A percentile compares a stretch with the other conserved stretches of the same genome.
Evolutionary conservation across 2,888 invertebrate species (phyloP).

Genomic region (Globia sparganii): DNA sequence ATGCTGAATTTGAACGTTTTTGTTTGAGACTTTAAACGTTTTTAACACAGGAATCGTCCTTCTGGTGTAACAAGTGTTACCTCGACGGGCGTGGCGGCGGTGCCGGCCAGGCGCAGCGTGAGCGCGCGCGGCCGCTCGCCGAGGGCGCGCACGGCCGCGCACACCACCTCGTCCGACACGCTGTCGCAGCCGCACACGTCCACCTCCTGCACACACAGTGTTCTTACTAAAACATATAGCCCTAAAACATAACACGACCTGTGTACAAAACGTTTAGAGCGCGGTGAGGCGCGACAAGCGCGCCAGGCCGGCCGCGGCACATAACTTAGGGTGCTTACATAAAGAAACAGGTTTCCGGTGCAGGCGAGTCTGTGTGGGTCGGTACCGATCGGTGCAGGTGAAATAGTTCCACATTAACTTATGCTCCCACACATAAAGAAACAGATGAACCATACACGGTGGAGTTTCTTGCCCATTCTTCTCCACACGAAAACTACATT

Average conservation of each 20-base stretch:
- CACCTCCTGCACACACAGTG: slow-evolving; percentile 72
- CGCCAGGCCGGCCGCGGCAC: slow-evolving; percentile 67
- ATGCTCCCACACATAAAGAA: too few relatives aligned
- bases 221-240: neutral
- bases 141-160: slow-evolving; percentile 74
- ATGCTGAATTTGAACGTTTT: neutral
- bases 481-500: too few relatives aligned
- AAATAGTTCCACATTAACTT: too few relatives aligned
- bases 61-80: slow-evolving; percentile 2
- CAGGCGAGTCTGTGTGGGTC: too few relatives aligned
- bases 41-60: too few relatives aligned
- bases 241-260: neutral
- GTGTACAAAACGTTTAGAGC: slow-evolving; percentile 51
- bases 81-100: slow-evolving; percentile 71
- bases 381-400: too few relatives aligned
- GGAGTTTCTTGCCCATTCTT: too few relatives aligned
- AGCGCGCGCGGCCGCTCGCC: slow-evolving; percentile 72
- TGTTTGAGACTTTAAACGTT: neutral
- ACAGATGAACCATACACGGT: too few relatives aligned
- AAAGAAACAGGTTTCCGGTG: too few relatives aligned
- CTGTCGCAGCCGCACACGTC: slow-evolving; percentile 84
- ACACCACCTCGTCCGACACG: slow-evolving; percentile 77
- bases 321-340: too few relatives aligned
- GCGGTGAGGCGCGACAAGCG: slow-evolving; percentile 60
- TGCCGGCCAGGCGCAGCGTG: slow-evolving; percentile 77